A percentile compares a stretch with the other conserved stretches of the same genome.
Evolutionary conservation across 2,888 invertebrate genomes (phyloP).

Genomic region (Troglohyphantes excavatus): DNA sequence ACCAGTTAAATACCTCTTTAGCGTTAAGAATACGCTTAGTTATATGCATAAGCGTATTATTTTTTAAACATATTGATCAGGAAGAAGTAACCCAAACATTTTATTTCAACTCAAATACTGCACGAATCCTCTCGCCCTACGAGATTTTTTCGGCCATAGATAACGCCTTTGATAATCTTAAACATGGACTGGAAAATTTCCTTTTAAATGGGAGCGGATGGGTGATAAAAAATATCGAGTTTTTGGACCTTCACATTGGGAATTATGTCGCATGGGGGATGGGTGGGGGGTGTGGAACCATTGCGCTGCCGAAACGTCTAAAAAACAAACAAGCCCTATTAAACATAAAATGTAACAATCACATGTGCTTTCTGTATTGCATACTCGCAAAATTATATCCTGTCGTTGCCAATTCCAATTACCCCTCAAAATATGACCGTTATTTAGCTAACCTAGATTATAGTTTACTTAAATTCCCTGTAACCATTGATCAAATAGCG

Average conservation of each 20-base stretch:
- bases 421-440: background rate
- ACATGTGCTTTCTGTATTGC: background rate
- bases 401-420: background rate
- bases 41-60: too few relatives aligned
- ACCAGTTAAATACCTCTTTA: too few relatives aligned
- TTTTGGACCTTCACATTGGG: background rate
- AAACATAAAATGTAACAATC: background rate
- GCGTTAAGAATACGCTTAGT: too few relatives aligned
- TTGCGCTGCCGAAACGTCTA: background rate
- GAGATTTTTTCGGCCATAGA: background rate
- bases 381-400: background rate
- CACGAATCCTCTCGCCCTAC: background rate
- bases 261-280: background rate
- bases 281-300: background rate
- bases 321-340: background rate
- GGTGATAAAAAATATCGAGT: background rate
- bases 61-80: too few relatives aligned
- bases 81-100: background rate
- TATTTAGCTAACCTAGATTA: background rate
- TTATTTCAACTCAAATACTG: slow-evolving; percentile 7
- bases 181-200: background rate
- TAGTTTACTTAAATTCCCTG: background rate
- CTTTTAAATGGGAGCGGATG: background rate
- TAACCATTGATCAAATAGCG: background rate
- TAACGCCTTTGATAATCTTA: background rate